A percentile compares a stretch with the other conserved stretches of the same genome.
These are phyloP conservation scores for Mastomys coucha DNA, from an alignment of 2,113 vertebrate species.

Conservation along the genomic window DNA sequence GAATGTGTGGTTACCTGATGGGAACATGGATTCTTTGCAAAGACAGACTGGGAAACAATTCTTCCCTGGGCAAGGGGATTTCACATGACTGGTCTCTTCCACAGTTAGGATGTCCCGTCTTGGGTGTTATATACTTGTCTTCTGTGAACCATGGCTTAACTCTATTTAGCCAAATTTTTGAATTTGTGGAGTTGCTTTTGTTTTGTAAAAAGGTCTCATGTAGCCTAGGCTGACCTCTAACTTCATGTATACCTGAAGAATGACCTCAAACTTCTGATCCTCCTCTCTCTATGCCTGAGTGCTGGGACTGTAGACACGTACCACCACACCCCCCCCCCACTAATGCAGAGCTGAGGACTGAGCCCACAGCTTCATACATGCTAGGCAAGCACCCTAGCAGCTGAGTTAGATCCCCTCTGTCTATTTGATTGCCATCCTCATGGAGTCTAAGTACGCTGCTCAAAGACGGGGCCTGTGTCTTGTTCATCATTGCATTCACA, in stretches of 20 bases:
- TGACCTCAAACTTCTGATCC: neutral
- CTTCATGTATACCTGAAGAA: neutral
- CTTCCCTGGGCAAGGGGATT: neutral
- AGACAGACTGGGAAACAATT: neutral
- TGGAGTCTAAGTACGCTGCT: neutral
- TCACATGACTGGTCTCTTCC: neutral
- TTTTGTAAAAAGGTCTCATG: neutral
- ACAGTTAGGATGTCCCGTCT: neutral
- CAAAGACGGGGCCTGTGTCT: neutral
- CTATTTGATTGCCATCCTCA: neutral
- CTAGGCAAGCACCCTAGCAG: neutral
- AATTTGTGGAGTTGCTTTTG: neutral
- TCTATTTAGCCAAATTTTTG: neutral
- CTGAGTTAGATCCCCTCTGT: neutral
- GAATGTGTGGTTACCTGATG: neutral
- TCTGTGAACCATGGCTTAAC: neutral
- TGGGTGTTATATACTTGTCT: neutral
- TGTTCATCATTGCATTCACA: neutral
- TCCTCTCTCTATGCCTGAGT: no score
- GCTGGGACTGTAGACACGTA: neutral
- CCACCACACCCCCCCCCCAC: neutral
- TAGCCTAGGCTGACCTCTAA: neutral
- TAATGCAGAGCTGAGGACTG: neutral
- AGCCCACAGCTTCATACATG: neutral
- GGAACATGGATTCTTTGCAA: slow-evolving; percentile 8